Base-by-base conservation (phyloP, 2,113 vertebrate genomes). In the Toxostoma redivivum region DNA sequence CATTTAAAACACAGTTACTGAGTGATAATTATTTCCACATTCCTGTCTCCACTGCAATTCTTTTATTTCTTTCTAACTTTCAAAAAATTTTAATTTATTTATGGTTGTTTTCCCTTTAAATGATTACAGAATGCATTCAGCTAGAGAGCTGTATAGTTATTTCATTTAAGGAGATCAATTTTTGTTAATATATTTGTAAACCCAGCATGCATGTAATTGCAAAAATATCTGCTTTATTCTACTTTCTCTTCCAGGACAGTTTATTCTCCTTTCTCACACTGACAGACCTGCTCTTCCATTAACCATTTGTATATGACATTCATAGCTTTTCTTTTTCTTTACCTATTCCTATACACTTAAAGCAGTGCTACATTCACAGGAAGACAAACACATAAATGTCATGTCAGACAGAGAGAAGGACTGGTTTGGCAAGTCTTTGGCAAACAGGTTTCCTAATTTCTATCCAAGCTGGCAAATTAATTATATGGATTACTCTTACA, bases 391-490 rank as follows among this genome's bases (percentile, higher is more conserved):
- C 35, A 81, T 48, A 33, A 66, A 70, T 81, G 67, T 74, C 60
- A 53, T 88, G 70, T 65, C 65, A 88, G 71, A 30, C 57, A 57
- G 40, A 96, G 82, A 86, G 69, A 90, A 86, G 53, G 72, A 95
- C 95, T 86, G 94, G 92, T 96, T 92, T 57, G 80, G 69, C 85
- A 62, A 94, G 85, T 90, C 77, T 94, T 92, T 4, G 17, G 72
- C 53, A 92, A 93, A 95, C 86, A 94, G n/a, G 30, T 85, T 89
- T 81, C 90, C 73, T 94, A 84, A 90, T 94, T 86, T 88, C 69
- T 92, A 71, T 48, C 83, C 37, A 86, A 67, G 27, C 2, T 90
- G 83, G 64, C 27, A 90, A 90, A 88, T 86, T 72, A 94, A 92
- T 95, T 76, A 76, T 79, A 67, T 50, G 54, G 76, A 78, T 88